Evolutionary conservation across 2,113 vertebrate genomes (phyloP).

Genomic region (Calypte anna): DNA sequence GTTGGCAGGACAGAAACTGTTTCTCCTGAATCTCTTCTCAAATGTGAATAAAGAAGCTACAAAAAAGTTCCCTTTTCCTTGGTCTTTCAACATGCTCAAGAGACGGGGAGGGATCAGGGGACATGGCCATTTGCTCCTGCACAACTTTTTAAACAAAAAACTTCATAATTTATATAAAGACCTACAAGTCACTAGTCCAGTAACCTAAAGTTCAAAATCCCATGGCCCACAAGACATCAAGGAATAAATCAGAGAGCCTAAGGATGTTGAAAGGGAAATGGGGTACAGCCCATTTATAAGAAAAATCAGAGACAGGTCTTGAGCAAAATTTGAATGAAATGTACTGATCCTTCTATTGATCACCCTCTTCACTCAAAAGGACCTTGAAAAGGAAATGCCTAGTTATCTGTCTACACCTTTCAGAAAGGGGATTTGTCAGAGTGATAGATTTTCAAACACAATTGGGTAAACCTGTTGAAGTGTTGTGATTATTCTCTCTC

Average conservation of each 20-base stretch:
- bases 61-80: background rate
- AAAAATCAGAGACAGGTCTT: background rate
- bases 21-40: background rate
- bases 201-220: background rate
- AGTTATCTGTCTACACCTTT: conserved; percentile 52
- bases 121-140: background rate
- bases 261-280: background rate
- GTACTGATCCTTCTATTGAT: background rate
- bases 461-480: conserved; percentile 49
- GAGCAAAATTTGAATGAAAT: background rate
- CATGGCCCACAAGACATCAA: background rate
- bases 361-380: background rate
- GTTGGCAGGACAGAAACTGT: background rate
- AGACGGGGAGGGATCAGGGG: background rate
- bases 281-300: background rate
- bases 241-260: background rate
- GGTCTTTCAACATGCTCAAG: background rate
- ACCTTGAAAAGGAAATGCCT: conserved; percentile 28
- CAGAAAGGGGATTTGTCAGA: conserved; percentile 20
- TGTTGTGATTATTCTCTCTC: conserved; percentile 63
- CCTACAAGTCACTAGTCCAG: background rate
- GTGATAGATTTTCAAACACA: conserved; percentile 65
- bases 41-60: background rate
- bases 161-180: background rate
- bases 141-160: background rate